These are phyloP conservation scores for Gymnarchus niloticus DNA, from an alignment of 2,113 vertebrate genomes.

Conservation along the genomic window DNA sequence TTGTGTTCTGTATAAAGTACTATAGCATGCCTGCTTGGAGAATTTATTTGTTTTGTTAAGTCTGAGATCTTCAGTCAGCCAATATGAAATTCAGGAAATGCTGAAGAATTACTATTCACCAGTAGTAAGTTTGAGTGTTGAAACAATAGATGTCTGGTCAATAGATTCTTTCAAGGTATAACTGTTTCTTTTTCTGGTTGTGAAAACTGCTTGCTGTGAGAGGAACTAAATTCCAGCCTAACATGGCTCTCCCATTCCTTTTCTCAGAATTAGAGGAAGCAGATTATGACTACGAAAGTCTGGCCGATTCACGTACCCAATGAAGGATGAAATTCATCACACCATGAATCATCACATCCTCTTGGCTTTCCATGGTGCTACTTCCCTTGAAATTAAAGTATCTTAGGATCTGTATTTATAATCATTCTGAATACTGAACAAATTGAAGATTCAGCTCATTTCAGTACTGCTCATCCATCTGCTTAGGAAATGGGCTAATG, in stretches of 20 bases:
- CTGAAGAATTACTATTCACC: neutral
- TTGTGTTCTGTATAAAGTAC: constrained; percentile 22
- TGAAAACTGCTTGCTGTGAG: no score
- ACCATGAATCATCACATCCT: neutral
- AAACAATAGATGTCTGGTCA: neutral
- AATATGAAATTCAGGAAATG: no score
- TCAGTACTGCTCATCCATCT: neutral
- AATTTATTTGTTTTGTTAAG: neutral
- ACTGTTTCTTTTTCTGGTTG: no score
- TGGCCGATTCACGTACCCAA: constrained; percentile 28
- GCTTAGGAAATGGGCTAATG: neutral
- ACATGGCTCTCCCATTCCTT: neutral
- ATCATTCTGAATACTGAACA: constrained; percentile 9
- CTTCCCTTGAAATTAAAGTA: neutral
- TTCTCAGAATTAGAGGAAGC: constrained; percentile 29
- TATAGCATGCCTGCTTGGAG: neutral
- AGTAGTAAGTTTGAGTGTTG: neutral
- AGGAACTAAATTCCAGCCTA: no score
- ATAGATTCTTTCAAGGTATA: neutral
- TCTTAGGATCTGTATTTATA: neutral
- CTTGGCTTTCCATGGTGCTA: neutral
- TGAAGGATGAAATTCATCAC: neutral
- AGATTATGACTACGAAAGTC: constrained; percentile 31
- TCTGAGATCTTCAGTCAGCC: neutral
- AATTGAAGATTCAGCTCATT: neutral